Conservation (phyloP, 2,113 vertebrate genomes). For the Dinomys branickii region DNA sequence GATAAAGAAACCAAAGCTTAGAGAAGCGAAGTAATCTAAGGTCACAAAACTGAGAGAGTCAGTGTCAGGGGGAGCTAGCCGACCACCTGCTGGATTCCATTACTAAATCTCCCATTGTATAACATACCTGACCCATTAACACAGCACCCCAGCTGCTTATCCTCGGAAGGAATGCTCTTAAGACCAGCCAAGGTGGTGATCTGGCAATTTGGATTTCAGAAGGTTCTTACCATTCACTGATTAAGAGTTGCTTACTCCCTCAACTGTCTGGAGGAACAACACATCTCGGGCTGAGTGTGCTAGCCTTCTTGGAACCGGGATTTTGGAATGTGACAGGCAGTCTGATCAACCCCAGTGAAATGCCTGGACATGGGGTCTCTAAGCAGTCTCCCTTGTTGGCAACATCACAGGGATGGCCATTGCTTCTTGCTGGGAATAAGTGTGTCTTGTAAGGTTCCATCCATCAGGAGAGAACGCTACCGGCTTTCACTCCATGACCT, state of each 20-base stretch:
- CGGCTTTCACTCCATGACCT: not conserved
- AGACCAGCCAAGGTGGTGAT: not conserved
- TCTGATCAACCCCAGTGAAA: not conserved
- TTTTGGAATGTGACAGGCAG: not conserved
- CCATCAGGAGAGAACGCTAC: not conserved
- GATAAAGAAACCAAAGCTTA: not conserved
- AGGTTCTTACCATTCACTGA: not conserved
- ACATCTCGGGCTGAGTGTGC: not conserved
- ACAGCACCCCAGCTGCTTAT: not conserved
- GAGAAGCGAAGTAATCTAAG: not conserved
- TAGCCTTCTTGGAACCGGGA: not conserved
- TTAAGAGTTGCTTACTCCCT: not conserved
- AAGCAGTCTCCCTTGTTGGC: not conserved
- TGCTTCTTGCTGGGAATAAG: not conserved
- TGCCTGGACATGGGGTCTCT: not conserved
- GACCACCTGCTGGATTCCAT: not conserved
- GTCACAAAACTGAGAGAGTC: not conserved
- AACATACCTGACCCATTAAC: not conserved
- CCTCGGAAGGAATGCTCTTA: not conserved
- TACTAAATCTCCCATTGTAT: not conserved
- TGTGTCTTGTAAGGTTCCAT: not conserved
- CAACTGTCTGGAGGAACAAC: not conserved
- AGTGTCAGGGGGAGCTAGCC: not conserved
- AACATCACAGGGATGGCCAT: not conserved
- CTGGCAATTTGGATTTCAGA: not conserved